phyloP scores from a whole-genome alignment of 2,113 vertebrate genomes.

The Willisornis vidua region DNA sequence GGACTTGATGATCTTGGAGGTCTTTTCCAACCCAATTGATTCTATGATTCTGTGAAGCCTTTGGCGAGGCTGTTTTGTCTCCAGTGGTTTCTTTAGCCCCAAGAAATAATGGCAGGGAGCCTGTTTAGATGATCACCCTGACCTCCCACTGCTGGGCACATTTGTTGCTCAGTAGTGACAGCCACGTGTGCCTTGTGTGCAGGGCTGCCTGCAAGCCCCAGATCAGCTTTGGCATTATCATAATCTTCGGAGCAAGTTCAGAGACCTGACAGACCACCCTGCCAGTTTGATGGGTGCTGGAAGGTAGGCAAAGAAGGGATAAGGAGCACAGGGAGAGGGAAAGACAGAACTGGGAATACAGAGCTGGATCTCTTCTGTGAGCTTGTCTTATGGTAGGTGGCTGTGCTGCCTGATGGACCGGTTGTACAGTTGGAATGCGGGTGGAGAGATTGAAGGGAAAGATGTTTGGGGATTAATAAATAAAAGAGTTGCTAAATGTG shows the following conservation, averaged over 20 bases:
- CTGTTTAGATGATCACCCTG: background rate
- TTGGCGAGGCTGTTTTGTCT: background rate
- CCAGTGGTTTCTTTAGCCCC: background rate
- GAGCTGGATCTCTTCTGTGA: background rate
- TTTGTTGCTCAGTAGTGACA: background rate
- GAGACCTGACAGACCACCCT: constrained; percentile 82
- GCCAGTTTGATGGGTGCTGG: constrained; percentile 82
- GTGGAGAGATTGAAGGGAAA: background rate
- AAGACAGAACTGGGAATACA: background rate
- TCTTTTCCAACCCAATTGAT: too few species aligned
- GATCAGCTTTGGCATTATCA: constrained; percentile 87
- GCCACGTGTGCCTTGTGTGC: background rate
- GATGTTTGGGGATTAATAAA: background rate
- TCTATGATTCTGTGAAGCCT: too few species aligned
- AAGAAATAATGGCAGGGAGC: background rate
- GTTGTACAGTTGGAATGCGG: rapidly evolving
- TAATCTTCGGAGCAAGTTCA: constrained; percentile 78
- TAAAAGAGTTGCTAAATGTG: background rate
- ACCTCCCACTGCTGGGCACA: background rate
- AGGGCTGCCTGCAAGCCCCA: constrained; percentile 74
- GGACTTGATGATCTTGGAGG: too few species aligned
- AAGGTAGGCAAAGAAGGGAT: constrained; percentile 73
- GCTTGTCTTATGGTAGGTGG: background rate
- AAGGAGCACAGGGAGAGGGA: background rate
- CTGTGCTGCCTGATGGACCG: background rate